Conservation (phyloP, 2,113 vertebrate genomes). For the Oryzias curvinotus region DNA sequence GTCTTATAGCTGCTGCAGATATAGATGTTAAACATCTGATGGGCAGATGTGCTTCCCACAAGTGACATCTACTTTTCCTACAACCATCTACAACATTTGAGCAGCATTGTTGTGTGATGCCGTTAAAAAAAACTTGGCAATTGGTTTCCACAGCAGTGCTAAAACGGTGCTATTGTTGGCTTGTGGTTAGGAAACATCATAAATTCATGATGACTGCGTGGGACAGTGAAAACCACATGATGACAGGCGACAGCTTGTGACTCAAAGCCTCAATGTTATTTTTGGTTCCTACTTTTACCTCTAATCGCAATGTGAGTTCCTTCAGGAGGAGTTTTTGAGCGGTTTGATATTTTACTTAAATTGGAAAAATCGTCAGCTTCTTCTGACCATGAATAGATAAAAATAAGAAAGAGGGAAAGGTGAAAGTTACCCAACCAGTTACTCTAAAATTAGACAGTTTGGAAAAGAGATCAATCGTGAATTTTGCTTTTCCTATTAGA, state of each 20-base stretch:
- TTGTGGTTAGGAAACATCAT: constrained; percentile 29
- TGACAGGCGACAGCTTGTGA: constrained; percentile 29
- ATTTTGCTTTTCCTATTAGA: too few relatives aligned
- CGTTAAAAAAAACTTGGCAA: too few relatives aligned
- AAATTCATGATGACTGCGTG: constrained; percentile 38
- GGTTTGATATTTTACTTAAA: not conserved
- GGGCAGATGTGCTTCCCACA: constrained; percentile 15
- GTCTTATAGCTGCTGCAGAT: constrained; percentile 22
- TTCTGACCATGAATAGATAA: too few relatives aligned
- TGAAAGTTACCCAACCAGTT: too few relatives aligned
- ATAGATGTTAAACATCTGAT: constrained; percentile 29
- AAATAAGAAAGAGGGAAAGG: too few relatives aligned
- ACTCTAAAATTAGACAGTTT: too few relatives aligned
- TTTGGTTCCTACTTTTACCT: constrained; percentile 1
- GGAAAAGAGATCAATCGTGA: too few relatives aligned
- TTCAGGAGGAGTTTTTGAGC: not conserved
- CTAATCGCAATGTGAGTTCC: not conserved
- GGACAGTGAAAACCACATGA: constrained; percentile 45
- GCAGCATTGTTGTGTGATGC: constrained; percentile 14
- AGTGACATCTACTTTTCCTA: constrained; percentile 1
- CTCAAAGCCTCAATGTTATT: constrained; percentile 23
- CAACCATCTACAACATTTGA: constrained; percentile 24
- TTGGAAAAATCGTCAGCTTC: too few relatives aligned
- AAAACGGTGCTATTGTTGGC: constrained; percentile 6
- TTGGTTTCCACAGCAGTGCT: too few relatives aligned